phyloP scores from a whole-genome alignment of 2,113 vertebrate genomes.

The Zosterops hypoxanthus region DNA sequence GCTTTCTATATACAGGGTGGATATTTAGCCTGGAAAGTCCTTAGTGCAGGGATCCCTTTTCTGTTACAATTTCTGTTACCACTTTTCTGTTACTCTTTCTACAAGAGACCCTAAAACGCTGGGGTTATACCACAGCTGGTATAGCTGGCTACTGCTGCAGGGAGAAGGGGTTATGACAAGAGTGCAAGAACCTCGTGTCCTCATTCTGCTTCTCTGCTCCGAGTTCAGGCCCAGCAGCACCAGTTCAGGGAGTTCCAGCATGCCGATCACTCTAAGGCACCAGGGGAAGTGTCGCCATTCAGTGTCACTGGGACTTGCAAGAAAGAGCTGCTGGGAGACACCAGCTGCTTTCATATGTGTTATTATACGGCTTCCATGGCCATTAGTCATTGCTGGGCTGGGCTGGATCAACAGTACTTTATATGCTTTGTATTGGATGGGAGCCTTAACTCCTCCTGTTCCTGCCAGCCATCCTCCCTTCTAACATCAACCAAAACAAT shows the following conservation, averaged over 20 bases:
- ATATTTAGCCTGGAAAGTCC: neutral
- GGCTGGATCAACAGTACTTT: neutral
- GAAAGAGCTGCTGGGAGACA: neutral
- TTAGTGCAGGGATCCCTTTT: neutral
- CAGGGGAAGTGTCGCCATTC: neutral
- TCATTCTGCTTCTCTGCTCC: neutral
- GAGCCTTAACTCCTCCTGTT: neutral
- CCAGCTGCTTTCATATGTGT: neutral
- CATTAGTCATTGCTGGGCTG: neutral
- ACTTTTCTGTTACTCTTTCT: neutral
- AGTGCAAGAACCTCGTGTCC: neutral
- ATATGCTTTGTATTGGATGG: neutral
- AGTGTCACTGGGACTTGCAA: neutral
- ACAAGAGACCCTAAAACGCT: neutral
- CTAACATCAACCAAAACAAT: neutral
- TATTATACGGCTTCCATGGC: neutral
- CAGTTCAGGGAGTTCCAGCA: neutral
- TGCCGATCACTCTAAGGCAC: neutral
- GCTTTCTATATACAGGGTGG: neutral
- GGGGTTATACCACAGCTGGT: neutral
- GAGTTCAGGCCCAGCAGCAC: neutral
- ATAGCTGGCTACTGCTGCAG: neutral
- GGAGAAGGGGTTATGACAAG: neutral
- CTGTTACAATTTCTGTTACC: neutral
- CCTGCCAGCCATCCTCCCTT: neutral